Base-by-base conservation (phyloP, 2,888 invertebrate species). In the Gymnoscelis rufifasciata region DNA sequence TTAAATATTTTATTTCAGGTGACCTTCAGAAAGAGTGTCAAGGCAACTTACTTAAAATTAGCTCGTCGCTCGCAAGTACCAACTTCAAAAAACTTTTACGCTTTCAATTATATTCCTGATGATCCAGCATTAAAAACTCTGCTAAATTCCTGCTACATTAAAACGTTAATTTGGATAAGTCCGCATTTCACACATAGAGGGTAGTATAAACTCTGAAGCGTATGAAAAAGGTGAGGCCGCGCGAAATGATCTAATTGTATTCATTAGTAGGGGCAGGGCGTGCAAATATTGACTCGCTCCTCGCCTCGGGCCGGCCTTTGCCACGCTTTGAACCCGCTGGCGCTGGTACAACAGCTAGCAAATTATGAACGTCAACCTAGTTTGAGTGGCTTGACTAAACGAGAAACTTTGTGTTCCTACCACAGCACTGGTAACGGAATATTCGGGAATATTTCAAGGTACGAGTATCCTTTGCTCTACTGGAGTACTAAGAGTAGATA, bases 171-270 rank as follows among this genome's bases (percentile, higher is more conserved):
- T n/a, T 15, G n/a, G 14, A n/a, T 13, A 10, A 33, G 15, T 5
- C 19, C 52, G 60, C 78, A 73, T 78, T 75, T 78, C 74, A 77
- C 80, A 78, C 82, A 68, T 77, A 74, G 74, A 71, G 43, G 40
- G 39, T 40, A 76, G 74, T 43, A 8, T 30, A 28, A 71, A 68
- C 71, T 69, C 59, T 70, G 73, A 71, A 74, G 79, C 81, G 83
- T 80, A 83, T 78, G 83, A 83, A 82, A 83, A 82, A 81, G 78
- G 83, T 79, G 82, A 82, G 87, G 87, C 81, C 86, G 80, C 82
- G 84, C 72, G 86, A 87, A 88, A 88, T 87, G 87, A 88, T 88
- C 87, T 87, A 87, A 88, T 88, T 87, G 84, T 86, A 84, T 88
- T 88, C 87, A 88, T 88, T 87, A 88, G 87, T 79, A 74, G 73